Conservation (phyloP, 2,113 vertebrate species). For the Coptodon rendalli region DNA sequence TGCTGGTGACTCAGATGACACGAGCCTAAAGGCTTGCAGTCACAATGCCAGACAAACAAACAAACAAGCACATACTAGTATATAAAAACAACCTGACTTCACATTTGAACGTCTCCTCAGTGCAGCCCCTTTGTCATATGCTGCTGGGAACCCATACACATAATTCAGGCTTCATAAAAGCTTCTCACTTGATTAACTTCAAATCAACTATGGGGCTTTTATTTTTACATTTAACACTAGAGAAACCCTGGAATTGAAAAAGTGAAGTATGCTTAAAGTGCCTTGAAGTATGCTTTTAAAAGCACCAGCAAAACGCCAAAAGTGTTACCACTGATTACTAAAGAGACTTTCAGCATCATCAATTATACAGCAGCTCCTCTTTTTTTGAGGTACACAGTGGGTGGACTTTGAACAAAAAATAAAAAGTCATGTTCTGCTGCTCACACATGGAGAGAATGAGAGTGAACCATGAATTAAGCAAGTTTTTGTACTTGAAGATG, state of each 20-base stretch:
- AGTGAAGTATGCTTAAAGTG: not conserved
- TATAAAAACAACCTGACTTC: not conserved
- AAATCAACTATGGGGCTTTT: not conserved
- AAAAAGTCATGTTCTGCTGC: not conserved
- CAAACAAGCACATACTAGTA: not conserved
- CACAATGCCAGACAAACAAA: not conserved
- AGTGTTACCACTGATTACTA: conserved; percentile 22
- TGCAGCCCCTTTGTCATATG: not conserved
- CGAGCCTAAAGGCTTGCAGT: not conserved
- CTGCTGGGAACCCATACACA: not conserved
- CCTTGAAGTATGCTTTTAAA: not conserved
- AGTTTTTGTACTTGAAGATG: not conserved
- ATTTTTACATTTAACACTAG: not conserved
- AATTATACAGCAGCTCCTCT: conserved; percentile 9
- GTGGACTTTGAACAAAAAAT: not conserved
- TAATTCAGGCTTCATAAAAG: not conserved
- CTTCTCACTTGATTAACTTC: not conserved
- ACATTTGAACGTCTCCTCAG: not conserved
- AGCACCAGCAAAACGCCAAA: not conserved
- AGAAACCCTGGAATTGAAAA: not conserved
- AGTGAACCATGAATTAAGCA: not conserved
- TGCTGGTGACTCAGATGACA: conserved; percentile 20
- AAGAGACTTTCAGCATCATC: conserved; percentile 34
- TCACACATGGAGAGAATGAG: not conserved
- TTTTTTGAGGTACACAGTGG: not conserved